Conservation (phyloP, 2,888 invertebrate genomes). For the Diaprepes abbreviatus region DNA sequence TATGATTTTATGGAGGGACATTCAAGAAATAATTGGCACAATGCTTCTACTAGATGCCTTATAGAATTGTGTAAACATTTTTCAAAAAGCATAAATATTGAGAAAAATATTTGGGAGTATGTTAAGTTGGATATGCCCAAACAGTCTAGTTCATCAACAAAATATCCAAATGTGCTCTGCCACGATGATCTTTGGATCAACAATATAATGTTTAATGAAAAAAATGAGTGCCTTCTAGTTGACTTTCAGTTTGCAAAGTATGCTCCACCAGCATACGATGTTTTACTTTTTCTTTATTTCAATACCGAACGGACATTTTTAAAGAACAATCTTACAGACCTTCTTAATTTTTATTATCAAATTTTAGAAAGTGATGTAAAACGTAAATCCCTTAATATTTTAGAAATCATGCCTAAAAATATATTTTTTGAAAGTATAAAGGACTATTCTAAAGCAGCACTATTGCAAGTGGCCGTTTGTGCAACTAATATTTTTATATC, state of each 20-base stretch:
- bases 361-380: conserved; percentile 67
- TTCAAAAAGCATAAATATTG: conserved; percentile 41
- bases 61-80: conserved; percentile 54
- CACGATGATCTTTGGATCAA: conserved; percentile 78
- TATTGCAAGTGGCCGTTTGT: conserved; percentile 72
- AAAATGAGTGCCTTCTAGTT: conserved; percentile 72
- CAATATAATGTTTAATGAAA: conserved; percentile 72
- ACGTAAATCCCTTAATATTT: conserved; percentile 65
- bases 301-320: conserved; percentile 70
- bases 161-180: conserved; percentile 70
- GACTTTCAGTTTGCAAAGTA: conserved; percentile 80
- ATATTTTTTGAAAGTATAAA: conserved; percentile 68
- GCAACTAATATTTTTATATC: conserved; percentile 71
- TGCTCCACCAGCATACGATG: conserved; percentile 76
- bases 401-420: conserved; percentile 65
- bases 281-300: conserved; percentile 72
- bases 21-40: conserved; percentile 60
- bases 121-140: conserved; percentile 51
- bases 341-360: conserved; percentile 73
- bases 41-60: conserved; percentile 53
- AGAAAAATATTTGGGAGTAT: conserved; percentile 51
- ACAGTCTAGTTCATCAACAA: conserved; percentile 60
- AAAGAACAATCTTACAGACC: conserved; percentile 67
- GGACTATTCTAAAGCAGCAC: conserved; percentile 70
- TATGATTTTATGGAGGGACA: conserved; percentile 59